These are phyloP conservation scores for Netelia fuscicornis DNA, from an alignment of 2,888 invertebrate genomes.

Conservation along the genomic window DNA sequence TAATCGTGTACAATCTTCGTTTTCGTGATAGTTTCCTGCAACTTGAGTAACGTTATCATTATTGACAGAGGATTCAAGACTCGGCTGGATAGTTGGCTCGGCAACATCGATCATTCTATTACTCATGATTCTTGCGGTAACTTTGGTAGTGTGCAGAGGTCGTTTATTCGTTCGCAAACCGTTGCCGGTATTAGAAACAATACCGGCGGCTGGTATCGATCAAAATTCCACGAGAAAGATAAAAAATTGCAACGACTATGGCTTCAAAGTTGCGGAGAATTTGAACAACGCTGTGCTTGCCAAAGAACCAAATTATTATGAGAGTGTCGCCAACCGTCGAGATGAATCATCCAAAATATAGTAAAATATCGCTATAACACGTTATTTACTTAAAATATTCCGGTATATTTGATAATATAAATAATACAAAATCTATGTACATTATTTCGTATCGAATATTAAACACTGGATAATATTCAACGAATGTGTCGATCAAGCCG, in stretches of 20 bases:
- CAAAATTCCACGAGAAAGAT: conserved; percentile 41
- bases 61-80: conserved; percentile 77
- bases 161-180: conserved; percentile 76
- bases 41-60: conserved; percentile 17
- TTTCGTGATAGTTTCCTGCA: not conserved
- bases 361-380: conserved; percentile 26
- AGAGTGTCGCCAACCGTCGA: conserved; percentile 54
- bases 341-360: conserved; percentile 71
- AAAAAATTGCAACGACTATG: conserved; percentile 66
- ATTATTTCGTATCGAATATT: conserved; percentile 47
- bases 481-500: conserved; percentile 16
- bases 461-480: not conserved
- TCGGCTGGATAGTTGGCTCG: conserved; percentile 83
- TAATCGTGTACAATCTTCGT: not conserved
- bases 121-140: conserved; percentile 80
- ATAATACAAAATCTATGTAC: conserved; percentile 26
- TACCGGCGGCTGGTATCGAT: conserved; percentile 66
- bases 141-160: conserved; percentile 80
- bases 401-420: conserved; percentile 10
- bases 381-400: conserved; percentile 17
- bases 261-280: not conserved
- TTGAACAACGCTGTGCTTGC: conserved; percentile 72
- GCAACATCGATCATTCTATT: conserved; percentile 80
- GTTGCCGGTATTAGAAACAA: conserved; percentile 76
- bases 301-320: conserved; percentile 76